phyloP scores from a whole-genome alignment of 2,888 invertebrate genomes.

The Pogonocherus hispidulus region DNA sequence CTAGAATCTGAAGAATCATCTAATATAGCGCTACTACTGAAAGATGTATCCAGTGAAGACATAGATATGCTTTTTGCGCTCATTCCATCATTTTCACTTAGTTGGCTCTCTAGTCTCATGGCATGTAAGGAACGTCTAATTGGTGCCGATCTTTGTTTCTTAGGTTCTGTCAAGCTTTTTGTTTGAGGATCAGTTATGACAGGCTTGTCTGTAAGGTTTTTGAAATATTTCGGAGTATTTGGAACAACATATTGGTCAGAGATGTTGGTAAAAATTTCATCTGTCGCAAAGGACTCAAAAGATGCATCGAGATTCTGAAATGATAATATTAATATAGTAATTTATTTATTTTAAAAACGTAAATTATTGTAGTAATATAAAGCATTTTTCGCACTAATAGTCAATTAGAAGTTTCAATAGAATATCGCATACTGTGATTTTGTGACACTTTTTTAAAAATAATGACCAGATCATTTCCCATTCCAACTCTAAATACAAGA shows the following conservation, averaged over 20 bases:
- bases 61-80: not conserved
- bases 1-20: not conserved
- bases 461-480: no score
- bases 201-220: constrained; percentile 35
- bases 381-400: no score
- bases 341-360: no score
- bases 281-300: constrained; percentile 25
- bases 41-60: not conserved
- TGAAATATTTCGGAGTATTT: constrained; percentile 28
- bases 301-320: constrained; percentile 8
- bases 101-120: not conserved
- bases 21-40: not conserved
- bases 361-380: no score
- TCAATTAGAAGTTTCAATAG: no score
- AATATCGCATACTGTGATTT: no score
- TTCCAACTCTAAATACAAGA: no score
- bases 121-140: constrained; percentile 18
- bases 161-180: constrained; percentile 18
- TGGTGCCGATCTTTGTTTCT: constrained; percentile 1
- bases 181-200: constrained; percentile 28
- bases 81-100: not conserved
- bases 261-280: constrained; percentile 26
- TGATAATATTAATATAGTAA: no score
- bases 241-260: constrained; percentile 1
- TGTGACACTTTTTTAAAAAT: no score